These are phyloP conservation scores for Steatornis caripensis DNA, from an alignment of 2,113 vertebrate species.

Conservation along the genomic window DNA sequence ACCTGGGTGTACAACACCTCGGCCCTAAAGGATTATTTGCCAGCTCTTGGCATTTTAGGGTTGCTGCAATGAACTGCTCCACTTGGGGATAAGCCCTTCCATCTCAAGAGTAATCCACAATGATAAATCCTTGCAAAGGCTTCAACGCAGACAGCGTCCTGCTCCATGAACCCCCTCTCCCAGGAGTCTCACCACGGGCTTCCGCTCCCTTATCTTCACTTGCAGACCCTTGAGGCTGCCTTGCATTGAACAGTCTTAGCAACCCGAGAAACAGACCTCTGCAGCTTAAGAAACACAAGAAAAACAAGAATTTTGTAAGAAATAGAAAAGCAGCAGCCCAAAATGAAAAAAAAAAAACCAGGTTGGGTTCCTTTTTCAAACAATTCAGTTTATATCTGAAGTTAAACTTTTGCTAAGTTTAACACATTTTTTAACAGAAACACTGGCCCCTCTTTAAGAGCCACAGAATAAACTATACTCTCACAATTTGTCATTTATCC, in stretches of 20 bases:
- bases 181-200: neutral
- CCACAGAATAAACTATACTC: neutral
- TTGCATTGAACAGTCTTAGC: neutral
- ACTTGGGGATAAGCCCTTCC: neutral
- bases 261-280: neutral
- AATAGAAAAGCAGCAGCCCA: neutral
- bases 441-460: neutral
- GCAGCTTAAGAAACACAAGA: neutral
- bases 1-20: too few species aligned
- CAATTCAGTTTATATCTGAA: neutral
- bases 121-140: neutral
- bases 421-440: neutral
- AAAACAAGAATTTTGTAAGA: neutral
- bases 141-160: neutral
- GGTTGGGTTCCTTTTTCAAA: neutral
- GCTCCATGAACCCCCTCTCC: neutral
- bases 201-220: neutral
- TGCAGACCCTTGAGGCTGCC: neutral
- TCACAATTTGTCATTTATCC: neutral
- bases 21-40: accelerated
- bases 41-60: neutral
- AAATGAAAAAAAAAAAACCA: neutral
- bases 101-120: neutral
- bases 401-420: neutral
- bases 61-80: neutral